These are phyloP conservation scores for Brienomyrus brachyistius DNA, from an alignment of 2,113 vertebrate species.

Conservation along the genomic window DNA sequence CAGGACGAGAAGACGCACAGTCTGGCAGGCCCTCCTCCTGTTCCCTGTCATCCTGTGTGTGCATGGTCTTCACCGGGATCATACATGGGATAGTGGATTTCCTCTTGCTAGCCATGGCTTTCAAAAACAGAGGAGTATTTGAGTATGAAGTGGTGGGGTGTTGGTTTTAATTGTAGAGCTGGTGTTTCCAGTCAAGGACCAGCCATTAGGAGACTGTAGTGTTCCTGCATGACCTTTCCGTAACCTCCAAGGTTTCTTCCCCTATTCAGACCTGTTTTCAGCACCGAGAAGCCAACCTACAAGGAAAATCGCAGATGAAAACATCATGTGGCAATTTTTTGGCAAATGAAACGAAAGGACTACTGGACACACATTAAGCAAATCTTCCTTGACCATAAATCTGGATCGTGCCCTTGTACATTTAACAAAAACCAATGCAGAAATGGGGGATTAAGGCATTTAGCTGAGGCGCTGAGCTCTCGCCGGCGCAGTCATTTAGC, in stretches of 20 bases:
- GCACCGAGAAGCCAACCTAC: constrained; percentile 38
- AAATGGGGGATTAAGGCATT: background rate
- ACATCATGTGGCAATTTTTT: background rate
- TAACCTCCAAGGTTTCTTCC: constrained; percentile 38
- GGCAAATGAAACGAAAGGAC: background rate
- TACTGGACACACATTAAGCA: background rate
- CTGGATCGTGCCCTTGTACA: background rate
- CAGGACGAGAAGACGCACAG: constrained; percentile 42
- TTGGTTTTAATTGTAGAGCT: constrained; percentile 38
- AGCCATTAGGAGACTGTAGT: constrained; percentile 48
- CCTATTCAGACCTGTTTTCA: constrained; percentile 43
- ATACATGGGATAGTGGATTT: constrained; percentile 95
- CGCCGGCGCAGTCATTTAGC: background rate
- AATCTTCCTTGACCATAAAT: background rate
- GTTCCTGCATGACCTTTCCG: constrained; percentile 40
- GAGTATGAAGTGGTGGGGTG: constrained; percentile 27
- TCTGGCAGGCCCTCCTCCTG: constrained; percentile 46
- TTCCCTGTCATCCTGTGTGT: constrained; percentile 58
- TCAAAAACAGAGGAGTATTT: constrained; percentile 28
- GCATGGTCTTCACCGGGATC: constrained; percentile 84
- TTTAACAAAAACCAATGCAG: background rate
- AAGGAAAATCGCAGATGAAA: constrained; percentile 18
- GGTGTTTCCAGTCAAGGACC: constrained; percentile 43
- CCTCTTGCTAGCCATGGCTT: constrained; percentile 91
- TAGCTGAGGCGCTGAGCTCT: background rate